Evolutionary conservation across 92 coral and sea anemone species (phyloP).

Genomic region (Paramuricea clavata): DNA sequence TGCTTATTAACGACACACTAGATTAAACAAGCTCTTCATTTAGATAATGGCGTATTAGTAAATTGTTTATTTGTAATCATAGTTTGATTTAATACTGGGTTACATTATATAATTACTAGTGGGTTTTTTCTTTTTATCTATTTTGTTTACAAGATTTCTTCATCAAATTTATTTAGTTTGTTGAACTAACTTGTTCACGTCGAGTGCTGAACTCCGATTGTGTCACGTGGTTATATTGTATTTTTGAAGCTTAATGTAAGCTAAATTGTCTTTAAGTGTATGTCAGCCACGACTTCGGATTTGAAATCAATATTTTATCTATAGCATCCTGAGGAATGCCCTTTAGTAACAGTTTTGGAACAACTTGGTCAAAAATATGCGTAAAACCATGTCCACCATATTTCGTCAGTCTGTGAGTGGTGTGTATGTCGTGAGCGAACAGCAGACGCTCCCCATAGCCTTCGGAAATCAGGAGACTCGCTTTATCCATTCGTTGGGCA

Average conservation of each 20-base stretch:
- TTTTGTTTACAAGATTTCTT: no score
- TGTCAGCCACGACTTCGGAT: slow-evolving; percentile 81
- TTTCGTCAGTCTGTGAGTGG: slow-evolving; percentile 84
- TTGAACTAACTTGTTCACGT: no score
- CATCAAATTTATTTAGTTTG: no score
- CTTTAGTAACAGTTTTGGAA: slow-evolving; percentile 86
- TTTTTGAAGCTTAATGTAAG: no score
- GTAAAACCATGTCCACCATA: slow-evolving; percentile 94
- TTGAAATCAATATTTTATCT: slow-evolving; percentile 88
- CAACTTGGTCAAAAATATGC: slow-evolving; percentile 79
- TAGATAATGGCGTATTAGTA: background rate
- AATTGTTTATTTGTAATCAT: no score
- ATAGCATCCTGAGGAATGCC: slow-evolving; percentile 83
- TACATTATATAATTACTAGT: no score
- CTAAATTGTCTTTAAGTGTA: no score
- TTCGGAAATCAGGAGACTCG: slow-evolving; percentile 79
- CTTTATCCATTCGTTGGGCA: slow-evolving; percentile 82
- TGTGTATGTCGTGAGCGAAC: slow-evolving; percentile 88
- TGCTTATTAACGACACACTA: background rate
- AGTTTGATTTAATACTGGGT: no score
- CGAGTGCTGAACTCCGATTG: no score
- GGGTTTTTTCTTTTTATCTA: no score
- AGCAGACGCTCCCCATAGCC: slow-evolving; percentile 85
- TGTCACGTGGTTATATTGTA: no score
- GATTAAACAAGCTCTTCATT: background rate